A percentile compares a stretch with the other conserved stretches of the same genome.
Evolutionary conservation across 2,888 invertebrate species (phyloP).

Genomic region (Oasisia sp.): DNA sequence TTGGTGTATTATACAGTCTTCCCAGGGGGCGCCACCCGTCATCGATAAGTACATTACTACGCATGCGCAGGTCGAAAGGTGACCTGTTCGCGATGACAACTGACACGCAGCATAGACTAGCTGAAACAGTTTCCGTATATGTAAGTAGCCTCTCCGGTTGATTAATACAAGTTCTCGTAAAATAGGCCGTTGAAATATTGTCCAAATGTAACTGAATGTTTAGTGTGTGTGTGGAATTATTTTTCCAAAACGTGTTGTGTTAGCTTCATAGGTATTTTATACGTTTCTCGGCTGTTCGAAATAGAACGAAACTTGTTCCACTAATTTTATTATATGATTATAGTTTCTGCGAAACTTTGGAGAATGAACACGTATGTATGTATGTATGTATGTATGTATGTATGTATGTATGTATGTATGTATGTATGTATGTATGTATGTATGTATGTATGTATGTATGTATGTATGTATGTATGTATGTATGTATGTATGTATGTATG

Average conservation of each 20-base stretch:
- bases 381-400: no score
- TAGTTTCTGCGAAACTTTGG: no score
- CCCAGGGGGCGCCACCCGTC: not conserved
- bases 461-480: no score
- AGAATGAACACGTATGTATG: no score
- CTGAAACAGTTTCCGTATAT: not conserved
- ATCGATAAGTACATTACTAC: not conserved
- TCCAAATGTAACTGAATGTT: not conserved
- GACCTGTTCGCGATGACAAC: not conserved
- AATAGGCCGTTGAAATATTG: not conserved
- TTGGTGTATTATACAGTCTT: not conserved
- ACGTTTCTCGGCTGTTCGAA: not conserved
- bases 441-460: no score
- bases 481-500: no score
- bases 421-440: no score
- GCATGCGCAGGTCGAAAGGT: not conserved
- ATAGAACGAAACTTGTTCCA: not conserved
- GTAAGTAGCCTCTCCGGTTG: not conserved
- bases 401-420: no score
- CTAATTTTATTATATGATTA: no score
- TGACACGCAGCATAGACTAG: not conserved
- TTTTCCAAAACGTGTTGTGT: no score
- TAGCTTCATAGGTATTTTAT: not conserved
- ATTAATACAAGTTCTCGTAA: not conserved
- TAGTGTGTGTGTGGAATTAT: not conserved